Conservation (phyloP, 2,113 vertebrate genomes). For the Coptodon rendalli region DNA sequence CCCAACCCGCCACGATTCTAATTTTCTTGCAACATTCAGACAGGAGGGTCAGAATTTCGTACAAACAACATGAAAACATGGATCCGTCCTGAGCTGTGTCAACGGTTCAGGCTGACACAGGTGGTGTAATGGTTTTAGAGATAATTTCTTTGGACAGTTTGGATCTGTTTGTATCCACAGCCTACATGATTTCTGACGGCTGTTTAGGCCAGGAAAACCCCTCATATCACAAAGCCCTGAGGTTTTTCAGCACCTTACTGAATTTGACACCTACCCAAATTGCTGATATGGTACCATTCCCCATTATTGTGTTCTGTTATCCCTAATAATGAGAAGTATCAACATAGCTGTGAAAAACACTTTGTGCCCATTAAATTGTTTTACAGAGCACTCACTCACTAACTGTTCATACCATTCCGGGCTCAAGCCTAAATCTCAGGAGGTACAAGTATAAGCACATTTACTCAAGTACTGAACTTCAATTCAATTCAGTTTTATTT, state of each 20-base stretch:
- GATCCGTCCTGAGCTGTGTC: neutral
- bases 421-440: neutral
- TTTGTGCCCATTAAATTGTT: neutral
- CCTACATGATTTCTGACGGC: neutral
- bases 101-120: neutral
- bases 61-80: neutral
- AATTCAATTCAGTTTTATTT: neutral
- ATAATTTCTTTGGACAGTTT: neutral
- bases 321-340: neutral
- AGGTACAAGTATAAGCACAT: neutral
- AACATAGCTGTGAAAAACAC: neutral
- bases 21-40: neutral
- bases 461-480: neutral
- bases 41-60: accelerated
- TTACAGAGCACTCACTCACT: neutral
- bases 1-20: neutral
- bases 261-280: neutral
- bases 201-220: neutral
- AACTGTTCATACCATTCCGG: neutral
- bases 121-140: neutral
- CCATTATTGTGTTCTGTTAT: neutral
- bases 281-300: neutral
- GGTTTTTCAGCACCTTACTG: neutral
- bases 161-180: neutral
- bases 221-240: neutral